phyloP scores from a whole-genome alignment of 1,140 invertebrate genomes.

The Drosophila sulfurigaster region DNA sequence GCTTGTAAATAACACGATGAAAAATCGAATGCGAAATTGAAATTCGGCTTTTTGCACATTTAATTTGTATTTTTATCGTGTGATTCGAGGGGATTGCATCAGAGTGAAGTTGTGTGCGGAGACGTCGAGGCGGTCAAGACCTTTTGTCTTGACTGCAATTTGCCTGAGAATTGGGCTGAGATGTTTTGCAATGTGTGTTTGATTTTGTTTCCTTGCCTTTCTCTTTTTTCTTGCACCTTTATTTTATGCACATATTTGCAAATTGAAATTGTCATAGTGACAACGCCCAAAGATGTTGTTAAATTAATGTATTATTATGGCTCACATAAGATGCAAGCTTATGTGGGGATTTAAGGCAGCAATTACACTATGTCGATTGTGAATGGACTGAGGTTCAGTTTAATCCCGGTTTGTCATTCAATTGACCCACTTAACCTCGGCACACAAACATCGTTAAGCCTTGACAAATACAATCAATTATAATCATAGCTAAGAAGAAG shows the following conservation, averaged over 20 bases:
- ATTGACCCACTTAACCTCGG: constrained; percentile 37
- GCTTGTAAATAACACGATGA: constrained; percentile 71
- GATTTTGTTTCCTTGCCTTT: constrained; percentile 2
- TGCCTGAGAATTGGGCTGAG: constrained; percentile 22
- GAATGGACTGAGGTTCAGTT: constrained; percentile 1
- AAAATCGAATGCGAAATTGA: constrained; percentile 70
- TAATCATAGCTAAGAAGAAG: constrained; percentile 13
- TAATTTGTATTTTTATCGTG: constrained; percentile 51
- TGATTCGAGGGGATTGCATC: neutral
- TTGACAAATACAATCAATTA: constrained; percentile 46
- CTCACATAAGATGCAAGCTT: neutral
- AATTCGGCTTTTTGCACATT: constrained; percentile 60
- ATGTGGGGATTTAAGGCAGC: neutral
- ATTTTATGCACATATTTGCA: neutral
- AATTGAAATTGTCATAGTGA: neutral
- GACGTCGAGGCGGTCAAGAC: constrained; percentile 8
- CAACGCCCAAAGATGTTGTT: neutral
- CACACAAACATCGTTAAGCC: constrained; percentile 19
- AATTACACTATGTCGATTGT: constrained; percentile 27
- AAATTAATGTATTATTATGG: neutral
- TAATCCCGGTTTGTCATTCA: constrained; percentile 32
- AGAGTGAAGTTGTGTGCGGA: neutral
- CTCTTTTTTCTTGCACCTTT: constrained; percentile 3
- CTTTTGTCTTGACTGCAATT: constrained; percentile 6
- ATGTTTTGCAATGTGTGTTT: neutral